Evolutionary conservation across 2,113 vertebrate genomes (phyloP).

Genomic region (Oophaga pumilio): DNA sequence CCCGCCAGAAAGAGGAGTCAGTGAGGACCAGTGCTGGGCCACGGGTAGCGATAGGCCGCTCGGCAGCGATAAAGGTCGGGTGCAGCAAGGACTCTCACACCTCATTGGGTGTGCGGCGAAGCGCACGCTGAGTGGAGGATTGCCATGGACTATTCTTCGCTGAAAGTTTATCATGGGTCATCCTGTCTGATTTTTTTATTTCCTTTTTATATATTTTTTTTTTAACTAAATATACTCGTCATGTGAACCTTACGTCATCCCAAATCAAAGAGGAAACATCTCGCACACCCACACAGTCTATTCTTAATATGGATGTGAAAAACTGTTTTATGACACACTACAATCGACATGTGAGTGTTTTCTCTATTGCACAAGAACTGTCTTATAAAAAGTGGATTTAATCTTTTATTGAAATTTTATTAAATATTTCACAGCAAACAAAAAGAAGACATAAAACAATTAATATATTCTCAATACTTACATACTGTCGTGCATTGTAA

Average conservation of each 20-base stretch:
- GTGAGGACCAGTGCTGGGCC: no score
- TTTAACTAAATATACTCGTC: neutral
- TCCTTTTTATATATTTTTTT: neutral
- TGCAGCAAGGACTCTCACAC: no score
- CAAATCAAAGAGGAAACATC: neutral
- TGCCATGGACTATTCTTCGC: no score
- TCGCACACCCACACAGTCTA: constrained; percentile 5
- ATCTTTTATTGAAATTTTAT: neutral
- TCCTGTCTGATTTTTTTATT: neutral
- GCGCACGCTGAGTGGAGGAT: no score
- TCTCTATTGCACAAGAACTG: neutral
- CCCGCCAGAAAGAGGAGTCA: no score
- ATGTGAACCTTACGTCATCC: neutral
- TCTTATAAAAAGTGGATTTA: neutral
- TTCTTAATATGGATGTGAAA: neutral
- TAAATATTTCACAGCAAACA: neutral
- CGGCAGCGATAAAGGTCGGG: no score
- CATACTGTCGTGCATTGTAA: no score
- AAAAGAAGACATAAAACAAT: no score
- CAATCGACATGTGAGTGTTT: neutral
- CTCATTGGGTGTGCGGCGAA: no score
- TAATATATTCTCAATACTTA: no score
- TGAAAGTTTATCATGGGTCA: neutral
- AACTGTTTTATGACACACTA: neutral
- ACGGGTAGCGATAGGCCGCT: no score